Evolutionary conservation across 2,888 invertebrate genomes (phyloP).

Genomic region (Polia nebulosa): DNA sequence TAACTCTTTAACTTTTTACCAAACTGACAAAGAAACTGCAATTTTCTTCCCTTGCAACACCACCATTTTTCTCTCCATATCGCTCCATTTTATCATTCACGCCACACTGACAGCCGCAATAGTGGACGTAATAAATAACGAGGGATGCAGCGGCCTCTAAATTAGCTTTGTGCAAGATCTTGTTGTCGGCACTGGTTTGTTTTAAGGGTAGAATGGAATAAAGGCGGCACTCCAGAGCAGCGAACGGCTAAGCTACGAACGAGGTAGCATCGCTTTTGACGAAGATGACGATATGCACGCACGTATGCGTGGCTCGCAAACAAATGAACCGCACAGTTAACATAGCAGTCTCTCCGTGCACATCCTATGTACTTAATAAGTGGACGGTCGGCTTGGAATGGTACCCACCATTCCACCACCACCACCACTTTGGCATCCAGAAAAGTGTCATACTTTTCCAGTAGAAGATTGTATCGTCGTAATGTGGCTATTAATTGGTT

Average conservation of each 20-base stretch:
- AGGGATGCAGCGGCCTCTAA: slow-evolving; percentile 76
- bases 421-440: slow-evolving; percentile 11
- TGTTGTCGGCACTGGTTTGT: slow-evolving; percentile 61
- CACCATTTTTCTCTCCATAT: slow-evolving; percentile 39
- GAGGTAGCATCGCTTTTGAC: background rate
- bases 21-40: slow-evolving; percentile 8
- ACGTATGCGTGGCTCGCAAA: background rate
- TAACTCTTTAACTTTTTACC: background rate
- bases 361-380: no score
- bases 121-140: slow-evolving; percentile 78
- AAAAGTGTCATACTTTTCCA: slow-evolving; percentile 31
- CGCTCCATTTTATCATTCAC: slow-evolving; percentile 55
- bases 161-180: slow-evolving; percentile 73
- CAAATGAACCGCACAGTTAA: background rate
- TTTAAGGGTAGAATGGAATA: slow-evolving; percentile 43
- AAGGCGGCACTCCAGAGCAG: background rate
- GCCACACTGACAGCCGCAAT: slow-evolving; percentile 66
- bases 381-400: background rate
- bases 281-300: background rate
- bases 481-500: slow-evolving; percentile 47
- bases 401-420: no score
- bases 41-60: slow-evolving; percentile 2
- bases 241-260: background rate
- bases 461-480: slow-evolving; percentile 31
- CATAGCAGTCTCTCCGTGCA: background rate